Evolutionary conservation across 2,113 vertebrate genomes (phyloP).

Genomic region (Mustela nigripes): DNA sequence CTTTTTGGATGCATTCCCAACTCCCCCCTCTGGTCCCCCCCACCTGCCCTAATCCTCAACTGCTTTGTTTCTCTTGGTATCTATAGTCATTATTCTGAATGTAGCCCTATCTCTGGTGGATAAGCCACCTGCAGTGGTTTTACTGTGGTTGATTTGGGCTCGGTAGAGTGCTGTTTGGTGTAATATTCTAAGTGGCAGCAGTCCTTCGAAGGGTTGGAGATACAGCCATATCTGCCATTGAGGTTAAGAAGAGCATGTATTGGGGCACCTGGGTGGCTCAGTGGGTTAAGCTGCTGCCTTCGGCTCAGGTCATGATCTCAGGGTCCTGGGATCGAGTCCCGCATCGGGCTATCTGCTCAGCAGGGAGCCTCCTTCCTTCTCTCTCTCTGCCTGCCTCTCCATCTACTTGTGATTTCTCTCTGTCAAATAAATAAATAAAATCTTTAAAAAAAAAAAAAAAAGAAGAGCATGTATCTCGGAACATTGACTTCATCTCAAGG

Average conservation of each 20-base stretch:
- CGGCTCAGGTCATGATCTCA: no score
- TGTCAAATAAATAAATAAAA: no score
- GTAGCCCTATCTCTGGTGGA: background rate
- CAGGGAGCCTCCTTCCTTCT: no score
- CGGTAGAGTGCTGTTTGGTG: background rate
- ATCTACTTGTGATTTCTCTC: no score
- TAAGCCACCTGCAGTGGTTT: background rate
- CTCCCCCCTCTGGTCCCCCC: fast-evolving
- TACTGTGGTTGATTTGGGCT: background rate
- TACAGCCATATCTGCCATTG: background rate
- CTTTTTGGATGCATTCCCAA: background rate
- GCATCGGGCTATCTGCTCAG: no score
- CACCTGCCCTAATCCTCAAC: background rate
- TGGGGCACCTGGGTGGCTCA: no score
- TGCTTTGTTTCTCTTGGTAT: background rate
- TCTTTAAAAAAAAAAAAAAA: no score
- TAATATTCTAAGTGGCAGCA: background rate
- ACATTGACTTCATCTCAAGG: background rate
- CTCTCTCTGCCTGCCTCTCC: no score
- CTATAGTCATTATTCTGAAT: background rate
- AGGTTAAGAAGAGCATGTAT: background rate
- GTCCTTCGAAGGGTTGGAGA: background rate
- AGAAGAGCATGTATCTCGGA: background rate
- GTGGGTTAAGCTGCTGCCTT: no score
- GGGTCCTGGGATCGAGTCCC: no score